Base-by-base conservation (phyloP, 2,797 vertebrate species). In the Trematomus bernacchii region DNA sequence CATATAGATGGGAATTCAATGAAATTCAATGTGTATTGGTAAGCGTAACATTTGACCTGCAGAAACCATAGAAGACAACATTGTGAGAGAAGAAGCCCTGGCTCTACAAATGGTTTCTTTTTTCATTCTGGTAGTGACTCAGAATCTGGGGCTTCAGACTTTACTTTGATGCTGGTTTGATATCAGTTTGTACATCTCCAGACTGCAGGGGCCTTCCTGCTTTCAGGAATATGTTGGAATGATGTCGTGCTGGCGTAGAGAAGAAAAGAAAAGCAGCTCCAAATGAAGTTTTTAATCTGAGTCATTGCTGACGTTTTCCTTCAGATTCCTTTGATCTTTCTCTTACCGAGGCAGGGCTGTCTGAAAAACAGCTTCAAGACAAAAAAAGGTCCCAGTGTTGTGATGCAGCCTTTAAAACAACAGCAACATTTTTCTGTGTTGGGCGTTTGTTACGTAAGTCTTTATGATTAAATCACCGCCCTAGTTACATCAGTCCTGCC, bases 121-220 rank as follows among this genome's bases (percentile, higher is more conserved):
- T 51, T 19, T 13, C 21, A 42, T 51, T 77, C 52, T 54, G 47
- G 30, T 18, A 14, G 83, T 58, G 76, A 87, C 72, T 85, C 82
- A 70, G 74, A 79, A 70, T 68, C 52, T 42, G 44, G 43, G 47
- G 76, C 78, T 86, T 85, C 66, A 66, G 44, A 72, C 76, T 85
- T 87, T 60, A 85, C 88, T 87, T 88, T 89, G 89, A 92, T 89
- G 84, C 66, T 6, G 71, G 64, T 76, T 76, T 85, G 74, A 76
- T 79, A 84, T 79, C 76, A 50, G 71, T 77, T 81, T 63, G 53
- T 67, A 50, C 73, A 61, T 85, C 76, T 80, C 43, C 3, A 51
- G 75, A 67, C 83, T 87, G 85, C 77, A 44, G 74, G 82, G 79
- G 70, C 76, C 68, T 62, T 71, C 77, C 46, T 84, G 68, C 66